A percentile compares a stretch with the other conserved stretches of the same genome.
Conservation (phyloP, 2,113 vertebrate species). For the Cyphomyrus discorhynchus region DNA sequence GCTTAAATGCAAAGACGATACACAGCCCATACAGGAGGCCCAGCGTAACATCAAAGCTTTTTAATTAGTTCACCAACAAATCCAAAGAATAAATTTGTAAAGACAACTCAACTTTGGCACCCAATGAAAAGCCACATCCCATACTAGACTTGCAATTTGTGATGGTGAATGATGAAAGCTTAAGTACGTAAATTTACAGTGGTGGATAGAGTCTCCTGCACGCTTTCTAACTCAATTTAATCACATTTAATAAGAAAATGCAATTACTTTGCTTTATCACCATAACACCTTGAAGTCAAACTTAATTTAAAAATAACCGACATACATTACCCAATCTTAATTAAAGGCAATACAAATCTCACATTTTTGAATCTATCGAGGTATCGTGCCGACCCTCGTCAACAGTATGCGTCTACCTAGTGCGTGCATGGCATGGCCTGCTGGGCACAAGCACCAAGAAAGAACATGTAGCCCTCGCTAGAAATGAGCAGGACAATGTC, state of each 20-base stretch:
- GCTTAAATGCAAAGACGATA: neutral
- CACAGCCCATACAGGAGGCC: neutral
- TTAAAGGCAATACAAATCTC: neutral
- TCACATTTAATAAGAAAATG: conserved; percentile 4
- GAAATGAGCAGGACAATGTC: neutral
- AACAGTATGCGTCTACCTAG: neutral
- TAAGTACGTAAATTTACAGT: neutral
- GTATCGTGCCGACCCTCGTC: neutral
- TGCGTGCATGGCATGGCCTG: neutral
- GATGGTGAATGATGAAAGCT: neutral
- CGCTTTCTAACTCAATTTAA: neutral
- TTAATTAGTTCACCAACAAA: neutral
- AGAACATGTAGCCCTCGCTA: neutral
- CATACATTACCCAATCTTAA: neutral
- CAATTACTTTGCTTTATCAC: conserved; percentile 8
- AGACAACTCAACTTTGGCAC: neutral
- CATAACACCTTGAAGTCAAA: neutral
- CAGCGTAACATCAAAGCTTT: too few relatives aligned
- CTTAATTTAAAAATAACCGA: conserved; percentile 13
- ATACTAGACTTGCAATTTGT: neutral
- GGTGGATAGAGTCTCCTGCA: neutral
- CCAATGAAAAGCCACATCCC: neutral
- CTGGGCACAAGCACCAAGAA: neutral
- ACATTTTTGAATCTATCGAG: neutral
- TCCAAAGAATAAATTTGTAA: neutral